Evolutionary conservation across 2,888 invertebrate genomes (phyloP).

Genomic region (Drosophila bunnanda): DNA sequence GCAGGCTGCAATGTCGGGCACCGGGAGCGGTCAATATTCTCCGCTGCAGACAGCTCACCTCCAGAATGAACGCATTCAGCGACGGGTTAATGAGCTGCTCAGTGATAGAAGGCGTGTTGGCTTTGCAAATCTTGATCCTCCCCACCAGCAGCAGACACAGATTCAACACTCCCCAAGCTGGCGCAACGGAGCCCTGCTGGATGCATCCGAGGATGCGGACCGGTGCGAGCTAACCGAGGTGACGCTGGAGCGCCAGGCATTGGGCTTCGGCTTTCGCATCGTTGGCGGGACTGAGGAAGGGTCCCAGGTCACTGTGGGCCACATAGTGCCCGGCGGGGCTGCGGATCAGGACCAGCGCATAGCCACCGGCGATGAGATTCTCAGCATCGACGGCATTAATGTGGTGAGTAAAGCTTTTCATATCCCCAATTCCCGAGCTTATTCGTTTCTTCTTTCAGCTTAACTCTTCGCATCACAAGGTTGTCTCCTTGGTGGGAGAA

Average conservation of each 20-base stretch:
- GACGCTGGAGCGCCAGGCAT: slow-evolving; percentile 94
- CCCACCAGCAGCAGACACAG: slow-evolving; percentile 55
- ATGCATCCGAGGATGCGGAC: slow-evolving; percentile 71
- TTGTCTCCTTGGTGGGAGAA: slow-evolving; percentile 95
- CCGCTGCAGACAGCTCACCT: slow-evolving; percentile 80
- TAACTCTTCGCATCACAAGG: slow-evolving; percentile 95
- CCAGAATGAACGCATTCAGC: slow-evolving; percentile 83
- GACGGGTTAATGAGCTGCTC: slow-evolving; percentile 83
- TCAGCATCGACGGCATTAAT: slow-evolving; percentile 95
- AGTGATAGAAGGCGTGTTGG: slow-evolving; percentile 83
- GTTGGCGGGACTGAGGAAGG: slow-evolving; percentile 99
- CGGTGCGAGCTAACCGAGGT: slow-evolving; percentile 85
- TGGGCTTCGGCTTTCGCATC: slow-evolving; percentile 98
- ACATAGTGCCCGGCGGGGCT: slow-evolving; percentile 98
- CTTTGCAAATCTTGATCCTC: slow-evolving; percentile 82
- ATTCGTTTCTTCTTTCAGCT: slow-evolving; percentile 80
- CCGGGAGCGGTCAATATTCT: slow-evolving; percentile 65
- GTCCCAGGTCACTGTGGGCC: slow-evolving; percentile 97
- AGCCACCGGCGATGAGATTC: slow-evolving; percentile 96
- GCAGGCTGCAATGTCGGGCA: slow-evolving; percentile 28
- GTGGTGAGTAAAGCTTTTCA: slow-evolving; percentile 86
- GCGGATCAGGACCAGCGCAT: slow-evolving; percentile 96
- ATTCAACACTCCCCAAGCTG: slow-evolving; percentile 74
- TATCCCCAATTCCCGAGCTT: slow-evolving; percentile 46
- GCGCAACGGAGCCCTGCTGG: slow-evolving; percentile 63